A percentile compares a stretch with the other conserved stretches of the same genome.
Conservation (phyloP, 2,888 invertebrate species). For the Agrilus biguttatus region DNA sequence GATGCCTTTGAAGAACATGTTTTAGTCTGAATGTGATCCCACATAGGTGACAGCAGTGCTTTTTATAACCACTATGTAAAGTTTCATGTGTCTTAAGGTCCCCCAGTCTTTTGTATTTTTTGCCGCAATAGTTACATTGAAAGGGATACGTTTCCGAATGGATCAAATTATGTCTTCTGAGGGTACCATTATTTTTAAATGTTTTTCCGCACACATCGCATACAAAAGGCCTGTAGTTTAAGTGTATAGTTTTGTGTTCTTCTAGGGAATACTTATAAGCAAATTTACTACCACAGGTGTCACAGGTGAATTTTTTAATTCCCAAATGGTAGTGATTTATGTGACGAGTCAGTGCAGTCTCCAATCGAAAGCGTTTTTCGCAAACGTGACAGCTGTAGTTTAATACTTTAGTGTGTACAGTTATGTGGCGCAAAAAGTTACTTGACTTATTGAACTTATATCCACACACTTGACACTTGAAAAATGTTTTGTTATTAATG, state of each 20-base stretch:
- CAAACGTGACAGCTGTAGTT: conserved; percentile 38
- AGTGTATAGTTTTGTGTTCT: conserved; percentile 38
- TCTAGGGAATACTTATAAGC: conserved; percentile 33
- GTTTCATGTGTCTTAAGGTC: conserved; percentile 39
- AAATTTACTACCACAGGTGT: conserved; percentile 34
- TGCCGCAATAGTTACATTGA: conserved; percentile 37
- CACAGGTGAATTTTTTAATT: conserved; percentile 35
- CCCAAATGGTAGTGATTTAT: conserved; percentile 33
- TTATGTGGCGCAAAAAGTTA: conserved; percentile 33
- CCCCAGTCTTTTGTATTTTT: conserved; percentile 37
- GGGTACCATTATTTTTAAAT: conserved; percentile 37
- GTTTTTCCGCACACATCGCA: conserved; percentile 41
- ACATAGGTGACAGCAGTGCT: conserved; percentile 37
- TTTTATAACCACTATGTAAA: conserved; percentile 41
- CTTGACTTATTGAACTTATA: conserved; percentile 22
- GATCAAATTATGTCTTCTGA: conserved; percentile 34
- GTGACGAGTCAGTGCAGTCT: conserved; percentile 38
- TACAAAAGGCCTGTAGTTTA: conserved; percentile 30
- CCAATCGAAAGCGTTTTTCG: conserved; percentile 35
- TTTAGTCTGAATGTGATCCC: conserved; percentile 34
- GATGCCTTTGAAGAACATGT: conserved; percentile 29
- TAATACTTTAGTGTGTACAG: conserved; percentile 31
- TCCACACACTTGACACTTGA: conserved; percentile 32
- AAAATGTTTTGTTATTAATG: conserved; percentile 19
- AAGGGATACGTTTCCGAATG: conserved; percentile 29